Evolutionary conservation across 2,797 vertebrate genomes (phyloP).

Genomic region (Distichodus sexfasciatus): DNA sequence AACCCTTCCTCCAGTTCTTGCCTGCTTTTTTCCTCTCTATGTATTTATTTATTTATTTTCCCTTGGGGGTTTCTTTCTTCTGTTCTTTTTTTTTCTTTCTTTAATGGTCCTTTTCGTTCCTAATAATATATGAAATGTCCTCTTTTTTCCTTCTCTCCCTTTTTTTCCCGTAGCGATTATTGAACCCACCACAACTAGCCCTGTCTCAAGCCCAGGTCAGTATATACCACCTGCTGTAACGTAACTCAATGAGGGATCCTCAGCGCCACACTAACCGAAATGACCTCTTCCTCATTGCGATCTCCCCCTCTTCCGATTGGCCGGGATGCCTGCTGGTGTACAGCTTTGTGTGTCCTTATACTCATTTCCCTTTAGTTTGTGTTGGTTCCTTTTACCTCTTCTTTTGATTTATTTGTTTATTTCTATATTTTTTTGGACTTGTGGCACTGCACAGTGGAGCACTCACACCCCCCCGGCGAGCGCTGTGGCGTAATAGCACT

Average conservation of each 20-base stretch:
- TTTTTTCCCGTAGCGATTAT: conserved; percentile 86
- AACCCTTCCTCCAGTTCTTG: conserved; percentile 54
- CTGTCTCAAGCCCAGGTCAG: conserved; percentile 99
- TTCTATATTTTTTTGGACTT: conserved; percentile 31
- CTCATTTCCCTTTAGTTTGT: conserved; percentile 50
- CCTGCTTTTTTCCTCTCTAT: conserved; percentile 67
- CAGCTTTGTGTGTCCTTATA: conserved; percentile 63
- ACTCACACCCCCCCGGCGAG: conserved; percentile 46
- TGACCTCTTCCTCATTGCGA: conserved; percentile 63
- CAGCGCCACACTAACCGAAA: conserved; percentile 67
- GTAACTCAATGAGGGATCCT: conserved; percentile 81
- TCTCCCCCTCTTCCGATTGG: conserved; percentile 65
- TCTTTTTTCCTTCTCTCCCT: conserved; percentile 80
- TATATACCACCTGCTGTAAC: conserved; percentile 87
- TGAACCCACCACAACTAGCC: conserved; percentile 96
- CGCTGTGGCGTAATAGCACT: conserved; percentile 69
- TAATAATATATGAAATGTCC: conserved; percentile 97
- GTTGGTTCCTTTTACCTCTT: conserved; percentile 42
- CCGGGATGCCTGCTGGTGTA: conserved; percentile 74
- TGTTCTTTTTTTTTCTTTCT: conserved; percentile 84
- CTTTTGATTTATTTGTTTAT: conserved; percentile 41
- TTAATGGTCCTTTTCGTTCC: conserved; percentile 50
- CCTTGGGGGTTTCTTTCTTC: conserved; percentile 34
- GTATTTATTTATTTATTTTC: conserved; percentile 79
- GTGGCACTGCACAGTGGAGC: conserved; percentile 51